Evolutionary conservation across 1,140 invertebrate genomes (phyloP), one percentile per base, ranked within the genome.

Genomic region (Drosophila kohkoa): DNA sequence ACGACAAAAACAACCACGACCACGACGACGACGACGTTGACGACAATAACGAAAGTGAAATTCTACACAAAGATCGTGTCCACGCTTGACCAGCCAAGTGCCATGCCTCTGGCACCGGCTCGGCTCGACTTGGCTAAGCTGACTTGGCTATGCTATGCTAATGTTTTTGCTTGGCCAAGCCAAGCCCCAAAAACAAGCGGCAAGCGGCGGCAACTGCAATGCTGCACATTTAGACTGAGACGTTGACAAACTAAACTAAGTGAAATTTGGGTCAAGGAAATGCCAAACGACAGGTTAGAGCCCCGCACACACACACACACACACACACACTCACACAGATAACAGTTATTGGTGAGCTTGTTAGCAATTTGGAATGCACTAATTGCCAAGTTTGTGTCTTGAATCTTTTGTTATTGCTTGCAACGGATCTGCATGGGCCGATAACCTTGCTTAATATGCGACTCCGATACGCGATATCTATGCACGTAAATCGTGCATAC

Each of bases 181-280:
- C 79, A 55, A 64, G 79, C 79, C 79, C 71, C 54, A 30, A 65
- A 79, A 71, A 68, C 63, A 76, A 71, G 35, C 20, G 64, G 28
- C 43, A 59, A 30, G 32, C 2, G 32, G 32, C 20, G 64, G 28
- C 43, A 51, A 32, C 28, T 20, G 58, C 71, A 69, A 30, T 25
- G 20, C 25, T 76, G 68, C 62, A 71, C 59, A 41, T 38, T 57
- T 57, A 20, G 55, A 60, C 65, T 1, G 16, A 60, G 55, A 72
- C 78, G 63, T 79, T 79, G 77, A 71, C 77, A 76, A 76, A 49
- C 20, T 59, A 16, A 63, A 60, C 30, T 54, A 71, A 74, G 85
- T 85, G 85, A 89, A 89, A 89, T 89, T 85, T 85, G 69, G 85
- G 85, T 89, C 85, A 89, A 89, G 85, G 85, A 89, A 89, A 89